Conservation (phyloP, 2,888 invertebrate species). For the Cheilosia soror region DNA sequence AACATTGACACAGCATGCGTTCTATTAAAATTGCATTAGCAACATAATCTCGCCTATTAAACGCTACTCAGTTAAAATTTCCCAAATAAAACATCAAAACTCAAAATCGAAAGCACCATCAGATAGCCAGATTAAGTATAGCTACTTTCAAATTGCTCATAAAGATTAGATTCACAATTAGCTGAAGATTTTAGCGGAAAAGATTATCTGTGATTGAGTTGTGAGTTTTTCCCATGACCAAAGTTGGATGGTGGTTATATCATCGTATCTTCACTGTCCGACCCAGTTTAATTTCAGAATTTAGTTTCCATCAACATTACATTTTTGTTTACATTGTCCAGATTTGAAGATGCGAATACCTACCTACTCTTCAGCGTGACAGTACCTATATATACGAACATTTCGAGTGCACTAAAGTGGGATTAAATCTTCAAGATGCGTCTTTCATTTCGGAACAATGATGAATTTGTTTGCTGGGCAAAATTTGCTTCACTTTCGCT, state of each 20-base stretch:
- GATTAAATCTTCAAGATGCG: conserved; percentile 36
- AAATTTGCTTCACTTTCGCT: conserved; percentile 61
- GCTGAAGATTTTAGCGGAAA: background rate
- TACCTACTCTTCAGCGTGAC: background rate
- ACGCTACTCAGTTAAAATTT: no score
- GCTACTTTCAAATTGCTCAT: conserved; percentile 29
- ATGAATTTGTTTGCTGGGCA: conserved; percentile 1
- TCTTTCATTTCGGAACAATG: conserved; percentile 31
- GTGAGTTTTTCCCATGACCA: background rate
- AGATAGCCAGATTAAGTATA: background rate
- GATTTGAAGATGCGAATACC: background rate
- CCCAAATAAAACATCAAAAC: no score
- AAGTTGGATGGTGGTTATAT: background rate
- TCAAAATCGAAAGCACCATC: background rate
- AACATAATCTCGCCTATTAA: no score
- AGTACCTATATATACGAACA: conserved; percentile 14
- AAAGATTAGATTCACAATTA: conserved; percentile 35
- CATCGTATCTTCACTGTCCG: conserved; percentile 4
- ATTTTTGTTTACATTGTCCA: conserved; percentile 2
- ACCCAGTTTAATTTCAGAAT: conserved; percentile 16
- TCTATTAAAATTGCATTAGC: no score
- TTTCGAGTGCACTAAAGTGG: conserved; percentile 30
- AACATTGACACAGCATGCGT: no score
- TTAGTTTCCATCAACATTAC: background rate
- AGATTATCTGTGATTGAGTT: background rate